Conservation (phyloP, 2,113 vertebrate genomes). For the Saguinus midas region DNA sequence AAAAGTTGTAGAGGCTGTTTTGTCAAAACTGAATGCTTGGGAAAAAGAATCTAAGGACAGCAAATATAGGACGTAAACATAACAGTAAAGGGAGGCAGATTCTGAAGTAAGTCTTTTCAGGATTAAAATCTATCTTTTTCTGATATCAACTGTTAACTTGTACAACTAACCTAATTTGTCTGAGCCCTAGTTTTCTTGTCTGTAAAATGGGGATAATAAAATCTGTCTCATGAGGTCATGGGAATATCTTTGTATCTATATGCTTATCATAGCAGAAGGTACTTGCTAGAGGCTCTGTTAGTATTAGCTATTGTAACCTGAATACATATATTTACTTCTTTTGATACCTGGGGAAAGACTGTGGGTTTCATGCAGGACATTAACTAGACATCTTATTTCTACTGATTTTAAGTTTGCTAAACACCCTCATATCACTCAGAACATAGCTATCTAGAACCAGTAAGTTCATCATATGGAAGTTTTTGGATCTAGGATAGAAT, state of each 20-base stretch:
- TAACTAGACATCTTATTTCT: constrained; percentile 8
- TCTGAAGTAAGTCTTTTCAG: neutral
- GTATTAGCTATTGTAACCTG: neutral
- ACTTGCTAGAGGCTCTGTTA: neutral
- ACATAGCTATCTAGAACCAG: neutral
- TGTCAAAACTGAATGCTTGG: neutral
- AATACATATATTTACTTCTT: constrained; percentile 7
- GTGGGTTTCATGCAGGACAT: neutral
- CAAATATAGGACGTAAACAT: neutral
- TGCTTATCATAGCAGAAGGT: neutral
- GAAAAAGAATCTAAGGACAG: neutral
- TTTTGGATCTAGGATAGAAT: neutral
- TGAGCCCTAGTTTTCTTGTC: neutral
- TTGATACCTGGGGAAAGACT: neutral
- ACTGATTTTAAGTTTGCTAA: neutral
- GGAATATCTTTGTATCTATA: neutral
- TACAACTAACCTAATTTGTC: neutral
- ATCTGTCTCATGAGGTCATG: neutral
- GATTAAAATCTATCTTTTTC: neutral
- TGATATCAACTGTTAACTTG: neutral
- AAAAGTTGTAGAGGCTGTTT: neutral
- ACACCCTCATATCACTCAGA: neutral
- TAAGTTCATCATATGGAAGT: neutral
- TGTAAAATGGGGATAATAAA: neutral
- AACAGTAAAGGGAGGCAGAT: neutral